Evolutionary conservation across 1,140 invertebrate genomes (phyloP).

Genomic region (Thrips palmi): DNA sequence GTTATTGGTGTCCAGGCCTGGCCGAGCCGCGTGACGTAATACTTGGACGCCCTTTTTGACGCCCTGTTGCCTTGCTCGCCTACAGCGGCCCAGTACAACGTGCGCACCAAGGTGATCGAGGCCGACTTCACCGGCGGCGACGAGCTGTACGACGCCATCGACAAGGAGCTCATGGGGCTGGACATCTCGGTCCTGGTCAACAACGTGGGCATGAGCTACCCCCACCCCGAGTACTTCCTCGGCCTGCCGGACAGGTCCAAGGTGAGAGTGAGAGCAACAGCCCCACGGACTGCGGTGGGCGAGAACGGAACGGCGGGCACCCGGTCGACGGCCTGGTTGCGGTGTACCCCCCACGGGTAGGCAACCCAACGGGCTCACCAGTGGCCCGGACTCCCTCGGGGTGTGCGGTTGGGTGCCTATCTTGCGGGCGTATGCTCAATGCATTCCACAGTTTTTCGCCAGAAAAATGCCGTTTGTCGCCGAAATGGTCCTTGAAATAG

Average conservation of each 20-base stretch:
- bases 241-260: constrained; percentile 33
- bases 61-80: constrained; percentile 17
- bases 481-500: too few species aligned
- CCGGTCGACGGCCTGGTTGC: too few species aligned
- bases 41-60: not conserved
- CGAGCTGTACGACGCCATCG: constrained; percentile 57
- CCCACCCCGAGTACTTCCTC: constrained; percentile 69
- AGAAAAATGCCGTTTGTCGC: not conserved
- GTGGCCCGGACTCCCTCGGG: too few species aligned
- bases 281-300: too few species aligned
- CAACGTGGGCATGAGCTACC: constrained; percentile 87
- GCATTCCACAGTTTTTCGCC: constrained; percentile 23
- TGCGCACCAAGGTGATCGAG: constrained; percentile 63
- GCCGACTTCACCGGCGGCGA: constrained; percentile 62
- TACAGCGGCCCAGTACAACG: constrained; percentile 47
- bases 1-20: too few species aligned
- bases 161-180: constrained; percentile 49
- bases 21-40: too few species aligned
- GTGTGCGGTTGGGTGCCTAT: too few species aligned
- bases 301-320: too few species aligned
- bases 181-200: constrained; percentile 88
- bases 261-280: constrained; percentile 26
- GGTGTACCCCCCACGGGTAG: too few species aligned
- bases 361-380: too few species aligned
- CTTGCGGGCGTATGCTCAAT: too few species aligned